Conservation (phyloP, 2,113 vertebrate species). For the Hypocryptadius cinnamomeus region DNA sequence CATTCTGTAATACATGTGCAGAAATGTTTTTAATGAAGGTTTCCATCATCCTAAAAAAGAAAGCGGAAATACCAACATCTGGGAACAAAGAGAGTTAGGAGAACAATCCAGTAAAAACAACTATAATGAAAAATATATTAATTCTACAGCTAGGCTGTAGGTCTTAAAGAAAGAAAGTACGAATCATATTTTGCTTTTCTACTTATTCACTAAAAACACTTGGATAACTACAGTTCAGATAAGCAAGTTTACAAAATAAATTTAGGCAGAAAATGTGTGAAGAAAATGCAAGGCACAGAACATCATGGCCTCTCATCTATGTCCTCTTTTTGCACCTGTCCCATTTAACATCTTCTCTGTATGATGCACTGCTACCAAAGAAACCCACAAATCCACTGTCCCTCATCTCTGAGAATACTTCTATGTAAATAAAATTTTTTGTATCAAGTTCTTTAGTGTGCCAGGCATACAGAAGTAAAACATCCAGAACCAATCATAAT, state of each 20-base stretch:
- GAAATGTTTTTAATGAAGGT: neutral
- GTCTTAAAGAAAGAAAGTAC: neutral
- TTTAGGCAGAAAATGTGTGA: neutral
- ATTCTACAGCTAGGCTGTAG: neutral
- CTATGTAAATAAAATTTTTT: neutral
- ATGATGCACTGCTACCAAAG: neutral
- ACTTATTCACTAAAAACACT: neutral
- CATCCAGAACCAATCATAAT: neutral
- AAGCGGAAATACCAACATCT: neutral
- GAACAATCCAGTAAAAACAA: neutral
- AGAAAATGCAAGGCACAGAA: neutral
- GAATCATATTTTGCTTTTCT: neutral
- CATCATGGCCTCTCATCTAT: neutral
- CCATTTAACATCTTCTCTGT: neutral
- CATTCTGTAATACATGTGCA: neutral
- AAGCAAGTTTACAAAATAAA: neutral
- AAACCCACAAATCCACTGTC: neutral
- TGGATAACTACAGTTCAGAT: neutral
- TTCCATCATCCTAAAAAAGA: neutral
- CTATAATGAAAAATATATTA: neutral
- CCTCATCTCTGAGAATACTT: neutral
- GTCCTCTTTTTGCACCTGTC: neutral
- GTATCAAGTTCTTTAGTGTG: neutral
- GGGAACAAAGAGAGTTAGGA: neutral
- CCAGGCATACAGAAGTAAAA: neutral